Evolutionary conservation across 2,888 invertebrate genomes (phyloP).

Genomic region (Torymus texanus): DNA sequence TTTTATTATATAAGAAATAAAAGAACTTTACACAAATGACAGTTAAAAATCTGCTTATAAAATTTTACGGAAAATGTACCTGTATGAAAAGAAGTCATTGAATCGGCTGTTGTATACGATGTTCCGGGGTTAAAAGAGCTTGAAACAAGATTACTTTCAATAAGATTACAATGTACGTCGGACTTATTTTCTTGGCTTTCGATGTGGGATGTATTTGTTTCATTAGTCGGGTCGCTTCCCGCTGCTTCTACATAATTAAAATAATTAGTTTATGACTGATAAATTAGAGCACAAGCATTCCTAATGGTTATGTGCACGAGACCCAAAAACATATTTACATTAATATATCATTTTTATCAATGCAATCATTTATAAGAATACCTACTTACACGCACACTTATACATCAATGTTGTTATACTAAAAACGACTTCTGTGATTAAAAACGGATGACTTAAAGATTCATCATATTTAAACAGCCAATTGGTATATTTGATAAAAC

Average conservation of each 20-base stretch:
- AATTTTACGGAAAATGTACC: conserved; percentile 29
- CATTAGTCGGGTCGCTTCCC: background rate
- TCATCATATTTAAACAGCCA: no score
- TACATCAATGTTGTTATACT: no score
- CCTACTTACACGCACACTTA: no score
- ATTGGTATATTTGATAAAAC: no score
- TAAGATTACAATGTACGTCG: conserved; percentile 17
- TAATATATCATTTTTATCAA: no score
- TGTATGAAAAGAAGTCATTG: conserved; percentile 16
- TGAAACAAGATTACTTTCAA: conserved; percentile 44
- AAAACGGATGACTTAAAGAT: no score
- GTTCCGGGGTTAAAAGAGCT: conserved; percentile 34
- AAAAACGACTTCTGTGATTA: no score
- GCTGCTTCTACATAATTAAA: conserved; percentile 16
- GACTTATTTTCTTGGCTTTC: conserved; percentile 18
- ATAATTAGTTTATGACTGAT: conserved; percentile 19
- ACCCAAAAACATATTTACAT: no score
- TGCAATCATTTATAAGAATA: no score
- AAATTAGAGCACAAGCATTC: background rate
- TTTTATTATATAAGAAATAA: no score
- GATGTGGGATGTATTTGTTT: conserved; percentile 1
- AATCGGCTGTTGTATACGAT: conserved; percentile 30
- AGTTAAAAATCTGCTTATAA: background rate
- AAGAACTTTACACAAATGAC: background rate
- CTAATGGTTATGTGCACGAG: no score